A percentile compares a stretch with the other conserved stretches of the same genome.
phyloP scores from a whole-genome alignment of 1,140 invertebrate species.

The Diachasmimorpha longicaudata region DNA sequence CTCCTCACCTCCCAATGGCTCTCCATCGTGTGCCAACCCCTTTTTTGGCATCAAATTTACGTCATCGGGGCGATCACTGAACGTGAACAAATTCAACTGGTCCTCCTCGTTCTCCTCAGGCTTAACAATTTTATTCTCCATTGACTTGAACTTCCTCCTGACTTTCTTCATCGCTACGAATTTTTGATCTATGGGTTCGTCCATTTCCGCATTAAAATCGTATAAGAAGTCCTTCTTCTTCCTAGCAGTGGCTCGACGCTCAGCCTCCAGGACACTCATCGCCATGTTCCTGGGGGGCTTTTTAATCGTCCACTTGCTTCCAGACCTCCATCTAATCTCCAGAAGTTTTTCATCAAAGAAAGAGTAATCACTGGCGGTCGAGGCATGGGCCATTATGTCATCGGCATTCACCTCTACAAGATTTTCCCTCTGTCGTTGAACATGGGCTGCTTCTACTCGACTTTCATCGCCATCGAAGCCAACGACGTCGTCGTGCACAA shows the following conservation, averaged over 20 bases:
- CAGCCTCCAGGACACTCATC: constrained; percentile 25
- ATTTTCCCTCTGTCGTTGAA: not conserved
- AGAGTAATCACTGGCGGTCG: constrained; percentile 68
- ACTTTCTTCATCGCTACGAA: not conserved
- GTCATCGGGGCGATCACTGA: constrained; percentile 31
- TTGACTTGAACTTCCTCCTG: not conserved
- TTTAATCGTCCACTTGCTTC: constrained; percentile 74
- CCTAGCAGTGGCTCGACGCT: constrained; percentile 27
- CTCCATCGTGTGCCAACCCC: not conserved
- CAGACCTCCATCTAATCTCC: constrained; percentile 75
- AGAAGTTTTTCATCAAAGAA: constrained; percentile 64
- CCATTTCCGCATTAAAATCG: not conserved
- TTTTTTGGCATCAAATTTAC: not conserved
- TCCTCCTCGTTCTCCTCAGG: not conserved
- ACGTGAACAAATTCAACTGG: constrained; percentile 28
- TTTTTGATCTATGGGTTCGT: not conserved
- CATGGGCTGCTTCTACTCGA: too few species aligned
- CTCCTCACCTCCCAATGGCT: not conserved
- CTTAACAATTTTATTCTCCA: constrained; percentile 36
- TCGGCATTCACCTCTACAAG: not conserved
- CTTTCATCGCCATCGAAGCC: constrained; percentile 31
- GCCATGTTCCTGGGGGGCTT: constrained; percentile 22
- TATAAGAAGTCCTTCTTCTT: constrained; percentile 43
- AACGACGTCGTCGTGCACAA: constrained; percentile 33
- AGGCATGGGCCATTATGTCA: not conserved